A percentile compares a stretch with the other conserved stretches of the same genome.
Conservation (phyloP, 37 sponge, comb jelly and placozoan species). For the Cladorhizidae sp. region DNA sequence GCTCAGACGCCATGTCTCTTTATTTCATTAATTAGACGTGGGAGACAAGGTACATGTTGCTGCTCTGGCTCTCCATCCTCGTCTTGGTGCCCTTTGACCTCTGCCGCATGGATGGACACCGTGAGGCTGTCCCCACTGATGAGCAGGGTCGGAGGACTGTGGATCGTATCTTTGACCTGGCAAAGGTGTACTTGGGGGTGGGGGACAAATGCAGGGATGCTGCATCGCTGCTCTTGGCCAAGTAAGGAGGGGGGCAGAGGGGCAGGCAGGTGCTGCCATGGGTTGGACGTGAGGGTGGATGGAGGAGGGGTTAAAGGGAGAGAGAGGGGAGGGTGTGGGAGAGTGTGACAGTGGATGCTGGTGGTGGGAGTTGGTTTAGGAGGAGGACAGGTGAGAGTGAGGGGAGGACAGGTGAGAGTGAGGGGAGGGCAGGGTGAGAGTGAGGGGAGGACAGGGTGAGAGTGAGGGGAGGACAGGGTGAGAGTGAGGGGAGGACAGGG, state of each 20-base stretch:
- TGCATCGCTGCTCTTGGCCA: conserved; percentile 81
- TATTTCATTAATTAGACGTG: conserved; percentile 85
- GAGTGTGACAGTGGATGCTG: not conserved
- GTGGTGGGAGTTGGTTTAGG: no score
- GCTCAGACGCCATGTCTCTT: no score
- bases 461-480: no score
- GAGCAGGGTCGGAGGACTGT: not conserved
- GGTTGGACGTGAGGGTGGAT: not conserved
- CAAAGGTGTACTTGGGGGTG: conserved; percentile 75
- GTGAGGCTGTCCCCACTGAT: no score
- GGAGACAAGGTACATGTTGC: conserved; percentile 90
- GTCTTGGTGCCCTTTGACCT: conserved; percentile 94
- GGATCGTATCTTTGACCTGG: conserved; percentile 77
- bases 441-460: no score
- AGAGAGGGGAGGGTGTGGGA: no score
- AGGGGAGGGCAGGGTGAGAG: no score
- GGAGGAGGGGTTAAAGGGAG: no score
- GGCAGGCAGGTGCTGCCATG: not conserved
- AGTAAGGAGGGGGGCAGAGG: conserved; percentile 28
- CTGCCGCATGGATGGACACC: conserved; percentile 87
- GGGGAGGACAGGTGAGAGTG: no score
- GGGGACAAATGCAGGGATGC: conserved; percentile 93
- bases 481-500: no score
- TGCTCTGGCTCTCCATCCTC: conserved; percentile 95
- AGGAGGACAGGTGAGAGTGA: no score